Conservation (phyloP, 2,797 vertebrate species). For the Fringilla coelebs region DNA sequence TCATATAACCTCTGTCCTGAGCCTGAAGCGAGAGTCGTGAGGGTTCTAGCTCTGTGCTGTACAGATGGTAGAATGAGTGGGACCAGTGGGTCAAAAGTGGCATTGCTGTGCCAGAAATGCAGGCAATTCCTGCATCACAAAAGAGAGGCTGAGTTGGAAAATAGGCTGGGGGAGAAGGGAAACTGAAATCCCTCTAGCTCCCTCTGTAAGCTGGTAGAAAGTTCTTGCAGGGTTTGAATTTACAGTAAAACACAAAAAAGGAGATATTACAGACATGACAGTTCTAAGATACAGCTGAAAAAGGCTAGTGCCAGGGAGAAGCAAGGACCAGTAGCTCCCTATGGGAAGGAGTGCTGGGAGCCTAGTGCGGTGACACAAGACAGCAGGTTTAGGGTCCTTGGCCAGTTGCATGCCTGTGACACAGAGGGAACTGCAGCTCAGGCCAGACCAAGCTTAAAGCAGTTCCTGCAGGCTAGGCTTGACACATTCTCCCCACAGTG, state of each 20-base stretch:
- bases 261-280: background rate
- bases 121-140: background rate
- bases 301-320: background rate
- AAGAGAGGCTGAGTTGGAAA: background rate
- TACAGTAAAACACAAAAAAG: background rate
- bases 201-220: background rate
- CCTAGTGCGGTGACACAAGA: too few species aligned
- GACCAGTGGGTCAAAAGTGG: background rate
- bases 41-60: background rate
- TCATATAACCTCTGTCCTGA: background rate
- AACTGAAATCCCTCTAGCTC: background rate
- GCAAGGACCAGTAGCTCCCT: background rate
- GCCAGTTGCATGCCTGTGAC: background rate
- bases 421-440: fast-evolving
- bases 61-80: background rate
- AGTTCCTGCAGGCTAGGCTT: background rate
- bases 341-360: background rate
- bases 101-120: background rate
- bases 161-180: fast-evolving
- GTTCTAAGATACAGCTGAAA: background rate
- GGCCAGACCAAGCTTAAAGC: background rate
- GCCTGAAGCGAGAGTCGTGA: background rate
- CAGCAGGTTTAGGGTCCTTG: background rate
- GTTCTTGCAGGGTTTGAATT: background rate
- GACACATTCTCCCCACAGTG: fast-evolving